Conservation (phyloP, 2,797 vertebrate species). For the Leptoclinus maculatus region DNA sequence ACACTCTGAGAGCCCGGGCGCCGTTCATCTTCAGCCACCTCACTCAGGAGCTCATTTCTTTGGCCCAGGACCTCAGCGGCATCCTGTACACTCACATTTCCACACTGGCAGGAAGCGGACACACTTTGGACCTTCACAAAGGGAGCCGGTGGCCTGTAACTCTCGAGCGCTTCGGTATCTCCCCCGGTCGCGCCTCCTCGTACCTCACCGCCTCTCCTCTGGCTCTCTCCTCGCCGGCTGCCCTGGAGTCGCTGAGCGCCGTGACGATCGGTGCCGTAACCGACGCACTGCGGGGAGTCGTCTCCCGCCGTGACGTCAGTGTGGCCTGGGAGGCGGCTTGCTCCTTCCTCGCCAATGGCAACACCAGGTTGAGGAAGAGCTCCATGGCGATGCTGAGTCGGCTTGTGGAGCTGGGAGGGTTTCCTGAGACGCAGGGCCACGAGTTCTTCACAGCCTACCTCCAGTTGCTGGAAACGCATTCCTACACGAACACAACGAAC, state of each 20-base stretch:
- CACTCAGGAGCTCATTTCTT: slow-evolving; percentile 85
- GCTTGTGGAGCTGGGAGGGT: slow-evolving; percentile 88
- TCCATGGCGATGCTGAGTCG: slow-evolving; percentile 85
- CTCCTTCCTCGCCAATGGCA: slow-evolving; percentile 85
- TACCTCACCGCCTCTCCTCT: slow-evolving; percentile 89
- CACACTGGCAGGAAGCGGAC: slow-evolving; percentile 36
- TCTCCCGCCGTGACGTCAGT: slow-evolving; percentile 86
- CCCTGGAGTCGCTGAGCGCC: slow-evolving; percentile 86
- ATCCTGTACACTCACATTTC: slow-evolving; percentile 63
- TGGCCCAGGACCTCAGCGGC: slow-evolving; percentile 86
- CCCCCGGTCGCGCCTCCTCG: slow-evolving; percentile 61
- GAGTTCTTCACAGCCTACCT: slow-evolving; percentile 89
- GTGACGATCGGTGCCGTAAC: slow-evolving; percentile 84
- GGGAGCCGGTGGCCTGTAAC: slow-evolving; percentile 86
- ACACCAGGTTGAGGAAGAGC: slow-evolving; percentile 81
- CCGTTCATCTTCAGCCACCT: slow-evolving; percentile 87
- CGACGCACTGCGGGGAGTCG: slow-evolving; percentile 84
- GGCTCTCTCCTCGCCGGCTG: slow-evolving; percentile 81
- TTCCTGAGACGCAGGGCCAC: slow-evolving; percentile 86
- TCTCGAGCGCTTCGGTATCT: slow-evolving; percentile 83
- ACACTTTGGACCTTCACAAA: not conserved
- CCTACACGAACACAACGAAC: slow-evolving; percentile 62
- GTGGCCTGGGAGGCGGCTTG: slow-evolving; percentile 90
- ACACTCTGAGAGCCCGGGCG: slow-evolving; percentile 89
- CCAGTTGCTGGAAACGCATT: slow-evolving; percentile 84